Conservation (phyloP, 2,797 vertebrate genomes). For the Sebastes diaconus region DNA sequence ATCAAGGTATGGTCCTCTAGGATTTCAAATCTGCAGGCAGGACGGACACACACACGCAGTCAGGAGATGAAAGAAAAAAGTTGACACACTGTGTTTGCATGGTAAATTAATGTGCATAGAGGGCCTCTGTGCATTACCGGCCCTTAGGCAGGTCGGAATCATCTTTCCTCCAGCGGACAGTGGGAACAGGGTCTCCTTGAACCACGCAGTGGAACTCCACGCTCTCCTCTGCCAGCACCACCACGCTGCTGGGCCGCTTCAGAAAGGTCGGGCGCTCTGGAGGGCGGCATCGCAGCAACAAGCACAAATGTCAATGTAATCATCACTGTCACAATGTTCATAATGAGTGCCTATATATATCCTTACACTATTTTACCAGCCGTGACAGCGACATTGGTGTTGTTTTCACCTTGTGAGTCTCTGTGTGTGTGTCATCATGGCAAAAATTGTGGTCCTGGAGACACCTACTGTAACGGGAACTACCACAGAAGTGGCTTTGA, state of each 20-base stretch:
- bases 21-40: conserved; percentile 89
- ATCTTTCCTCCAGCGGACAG: conserved; percentile 93
- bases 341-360: background rate
- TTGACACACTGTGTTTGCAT: conserved; percentile 12
- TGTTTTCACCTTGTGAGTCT: background rate
- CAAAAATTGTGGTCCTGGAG: background rate
- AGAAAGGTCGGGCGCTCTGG: conserved; percentile 93
- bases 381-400: no score
- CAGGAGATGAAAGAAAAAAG: conserved; percentile 42
- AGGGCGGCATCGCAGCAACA: background rate
- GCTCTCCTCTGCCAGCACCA: conserved; percentile 89
- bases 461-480: no score
- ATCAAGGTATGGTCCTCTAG: conserved; percentile 95
- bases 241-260: conserved; percentile 91
- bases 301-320: conserved; percentile 1
- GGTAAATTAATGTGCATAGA: conserved; percentile 31
- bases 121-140: conserved; percentile 81
- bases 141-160: conserved; percentile 92
- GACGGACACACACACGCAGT: conserved; percentile 30
- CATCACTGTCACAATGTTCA: background rate
- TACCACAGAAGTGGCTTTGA: no score
- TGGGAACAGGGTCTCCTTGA: conserved; percentile 93
- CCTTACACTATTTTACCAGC: background rate
- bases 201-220: conserved; percentile 93
- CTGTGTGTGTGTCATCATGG: background rate